Evolutionary conservation across 2,888 invertebrate genomes (phyloP).

Genomic region (Agonopterix subpropinquella): DNA sequence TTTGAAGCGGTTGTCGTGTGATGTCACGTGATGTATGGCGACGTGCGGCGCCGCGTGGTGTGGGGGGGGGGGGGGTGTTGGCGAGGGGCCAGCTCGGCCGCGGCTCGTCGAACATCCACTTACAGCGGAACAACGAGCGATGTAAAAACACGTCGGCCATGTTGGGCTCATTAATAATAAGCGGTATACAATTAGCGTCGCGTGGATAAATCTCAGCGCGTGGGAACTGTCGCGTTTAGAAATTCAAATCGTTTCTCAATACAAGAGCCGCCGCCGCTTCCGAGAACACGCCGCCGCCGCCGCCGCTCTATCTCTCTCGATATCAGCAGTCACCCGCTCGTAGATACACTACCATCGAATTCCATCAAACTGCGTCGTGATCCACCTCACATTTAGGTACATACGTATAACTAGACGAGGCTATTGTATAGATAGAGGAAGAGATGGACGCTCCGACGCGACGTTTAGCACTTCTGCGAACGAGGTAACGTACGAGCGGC

Average conservation of each 20-base stretch:
- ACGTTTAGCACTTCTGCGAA: slow-evolving; percentile 30
- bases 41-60: slow-evolving; percentile 1
- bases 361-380: slow-evolving; percentile 5
- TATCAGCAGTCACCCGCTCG: slow-evolving; percentile 8
- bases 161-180: slow-evolving; percentile 8
- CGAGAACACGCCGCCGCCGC: slow-evolving; percentile 14
- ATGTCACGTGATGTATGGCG: slow-evolving; percentile 24
- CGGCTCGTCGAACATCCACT: slow-evolving; percentile 11
- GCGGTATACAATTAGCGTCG: slow-evolving; percentile 14
- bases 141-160: slow-evolving; percentile 16
- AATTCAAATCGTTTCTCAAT: slow-evolving; percentile 14
- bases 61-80: slow-evolving; percentile 20
- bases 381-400: too few species aligned
- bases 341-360: slow-evolving; percentile 10
- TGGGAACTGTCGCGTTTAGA: slow-evolving; percentile 25
- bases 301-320: slow-evolving; percentile 12
- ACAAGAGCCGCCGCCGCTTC: slow-evolving; percentile 15
- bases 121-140: slow-evolving; percentile 14
- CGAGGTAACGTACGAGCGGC: slow-evolving; percentile 20
- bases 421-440: neutral
- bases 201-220: slow-evolving; percentile 14
- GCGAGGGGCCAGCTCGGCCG: slow-evolving; percentile 23
- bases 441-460: neutral
- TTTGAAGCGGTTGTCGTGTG: slow-evolving; percentile 31
- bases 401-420: too few species aligned